A percentile compares a stretch with the other conserved stretches of the same genome.
These are phyloP conservation scores for Athrips mouffetella DNA, from an alignment of 2,888 invertebrate genomes.

Conservation along the genomic window DNA sequence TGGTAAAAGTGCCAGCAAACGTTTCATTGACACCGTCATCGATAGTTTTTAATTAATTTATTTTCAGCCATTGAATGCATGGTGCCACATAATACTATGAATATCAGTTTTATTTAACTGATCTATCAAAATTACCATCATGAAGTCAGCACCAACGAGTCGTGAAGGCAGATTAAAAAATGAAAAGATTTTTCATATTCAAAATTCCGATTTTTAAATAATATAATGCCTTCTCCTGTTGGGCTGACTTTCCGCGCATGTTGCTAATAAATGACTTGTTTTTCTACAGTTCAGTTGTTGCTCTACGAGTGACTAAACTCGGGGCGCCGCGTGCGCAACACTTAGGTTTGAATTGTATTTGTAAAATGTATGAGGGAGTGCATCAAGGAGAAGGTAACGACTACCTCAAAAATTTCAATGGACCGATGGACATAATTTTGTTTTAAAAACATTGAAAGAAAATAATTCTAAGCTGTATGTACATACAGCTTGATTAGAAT, in stretches of 20 bases:
- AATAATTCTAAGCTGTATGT: too few species aligned
- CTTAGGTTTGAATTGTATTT: constrained; percentile 78
- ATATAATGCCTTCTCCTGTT: constrained; percentile 64
- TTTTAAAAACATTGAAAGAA: neutral
- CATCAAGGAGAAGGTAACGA: constrained; percentile 71
- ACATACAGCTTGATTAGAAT: too few species aligned
- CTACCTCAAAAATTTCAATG: constrained; percentile 68
- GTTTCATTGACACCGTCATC: constrained; percentile 17
- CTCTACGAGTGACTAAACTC: constrained; percentile 77
- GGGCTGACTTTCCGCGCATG: constrained; percentile 73
- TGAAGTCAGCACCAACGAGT: constrained; percentile 65
- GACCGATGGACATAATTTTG: constrained; percentile 56
- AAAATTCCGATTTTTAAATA: too few species aligned
- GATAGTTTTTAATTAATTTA: constrained; percentile 27
- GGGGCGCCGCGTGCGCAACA: constrained; percentile 76
- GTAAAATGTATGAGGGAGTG: constrained; percentile 74
- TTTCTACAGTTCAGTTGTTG: constrained; percentile 78
- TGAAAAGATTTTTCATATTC: too few species aligned
- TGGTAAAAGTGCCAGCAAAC: constrained; percentile 8
- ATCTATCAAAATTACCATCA: constrained; percentile 59
- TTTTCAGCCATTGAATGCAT: constrained; percentile 48
- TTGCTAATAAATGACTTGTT: constrained; percentile 78
- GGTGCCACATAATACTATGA: constrained; percentile 77
- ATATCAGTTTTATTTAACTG: constrained; percentile 55
- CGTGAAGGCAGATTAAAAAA: constrained; percentile 53